phyloP scores from a whole-genome alignment of 2,797 vertebrate species.

The Kryptopterus vitreolus region DNA sequence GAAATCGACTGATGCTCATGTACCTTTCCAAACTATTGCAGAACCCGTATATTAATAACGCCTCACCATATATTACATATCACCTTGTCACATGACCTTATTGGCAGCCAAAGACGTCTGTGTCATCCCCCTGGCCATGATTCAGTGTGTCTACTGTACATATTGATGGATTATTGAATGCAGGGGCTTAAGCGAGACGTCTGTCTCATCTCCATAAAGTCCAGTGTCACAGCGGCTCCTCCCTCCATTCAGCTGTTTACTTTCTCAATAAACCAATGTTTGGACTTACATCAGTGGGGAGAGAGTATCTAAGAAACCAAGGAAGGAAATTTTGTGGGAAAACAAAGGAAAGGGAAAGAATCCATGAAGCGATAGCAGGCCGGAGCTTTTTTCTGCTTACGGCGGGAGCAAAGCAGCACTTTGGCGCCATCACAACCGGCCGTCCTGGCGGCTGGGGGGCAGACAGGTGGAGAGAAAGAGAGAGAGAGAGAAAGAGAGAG shows the following conservation, averaged over 20 bases:
- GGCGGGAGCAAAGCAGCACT: constrained; percentile 67
- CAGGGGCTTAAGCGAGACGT: constrained; percentile 66
- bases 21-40: constrained; percentile 3
- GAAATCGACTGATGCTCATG: constrained; percentile 31
- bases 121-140: background rate
- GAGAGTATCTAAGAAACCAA: constrained; percentile 84
- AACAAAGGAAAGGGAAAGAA: constrained; percentile 85
- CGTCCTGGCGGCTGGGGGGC: constrained; percentile 72
- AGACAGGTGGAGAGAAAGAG: constrained; percentile 72
- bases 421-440: constrained; percentile 80
- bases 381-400: constrained; percentile 79
- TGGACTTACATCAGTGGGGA: constrained; percentile 82
- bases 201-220: constrained; percentile 66
- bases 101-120: constrained; percentile 10
- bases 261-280: constrained; percentile 83
- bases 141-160: background rate
- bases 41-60: background rate
- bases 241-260: constrained; percentile 80
- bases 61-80: constrained; percentile 14
- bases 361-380: constrained; percentile 76
- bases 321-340: constrained; percentile 83
- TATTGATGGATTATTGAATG: constrained; percentile 7
- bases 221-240: constrained; percentile 64
- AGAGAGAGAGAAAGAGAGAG: too few relatives aligned
- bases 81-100: constrained; percentile 8